Base-by-base conservation (phyloP, 2,113 vertebrate species). In the Vulpes vulpes region DNA sequence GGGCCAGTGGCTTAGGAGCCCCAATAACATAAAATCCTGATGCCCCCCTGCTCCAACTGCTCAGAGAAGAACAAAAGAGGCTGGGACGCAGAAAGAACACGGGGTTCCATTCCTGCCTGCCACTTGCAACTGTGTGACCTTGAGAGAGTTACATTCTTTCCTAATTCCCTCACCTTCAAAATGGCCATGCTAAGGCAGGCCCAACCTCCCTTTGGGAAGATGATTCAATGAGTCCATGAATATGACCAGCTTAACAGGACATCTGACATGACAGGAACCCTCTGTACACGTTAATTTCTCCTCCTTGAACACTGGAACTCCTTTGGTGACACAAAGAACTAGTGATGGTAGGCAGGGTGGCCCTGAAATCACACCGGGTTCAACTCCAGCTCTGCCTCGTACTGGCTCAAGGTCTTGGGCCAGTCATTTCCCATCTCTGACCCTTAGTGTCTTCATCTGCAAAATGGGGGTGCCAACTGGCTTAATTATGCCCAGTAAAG, bases 91-190 rank as follows among this genome's bases (percentile, higher is more conserved):
- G 71, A n/a, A 60, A 30, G 10, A 89, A 59, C 62, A 22, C 19
- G 14, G 35, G 51, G 12, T 20, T 71, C 51, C n/a, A n/a, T 57
- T 60, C 22, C 14, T 59, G 38, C 79, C 79, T 38, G n/a, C 23
- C 20, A 19, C 90, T 79, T 57, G 43, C 35, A 69, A 27, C 86
- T 2, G 5, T 43, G 76, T 19, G 32, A 59, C 71, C 55, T 59
- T 8, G 7, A 7, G 1, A 22, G 6, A 65, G 35, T 43, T 27
- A 51, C 30, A 17, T 14, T 73, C 20, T 78, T 67, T 95, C 60
- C 80, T 88, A 12, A 76, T 51, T 91, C 83, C 83, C 87, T 97
- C 65, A 78, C 38, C 85, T 93, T 86, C 35, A 22, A 11, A 82
- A 59, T 14, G 3, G 51, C 51, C 67, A 11, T 3, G 49, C 59